A percentile compares a stretch with the other conserved stretches of the same genome.
phyloP scores from a whole-genome alignment of 2,888 invertebrate species.

The Plagiodera versicolora region DNA sequence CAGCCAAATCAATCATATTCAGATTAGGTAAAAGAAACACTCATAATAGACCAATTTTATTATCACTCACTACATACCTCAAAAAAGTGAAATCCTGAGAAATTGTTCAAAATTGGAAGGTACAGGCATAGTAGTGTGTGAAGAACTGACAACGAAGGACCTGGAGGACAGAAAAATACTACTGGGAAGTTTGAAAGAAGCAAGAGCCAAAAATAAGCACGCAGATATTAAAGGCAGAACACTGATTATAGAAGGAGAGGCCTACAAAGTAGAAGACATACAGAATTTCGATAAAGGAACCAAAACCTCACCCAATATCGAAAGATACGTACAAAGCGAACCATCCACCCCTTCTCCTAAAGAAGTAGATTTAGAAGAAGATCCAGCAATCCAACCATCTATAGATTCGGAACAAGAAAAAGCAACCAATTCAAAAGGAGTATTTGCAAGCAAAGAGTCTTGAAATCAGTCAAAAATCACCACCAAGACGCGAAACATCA shows the following conservation, averaged over 20 bases:
- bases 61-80: neutral
- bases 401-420: conserved; percentile 4
- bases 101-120: conserved; percentile 3
- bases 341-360: conserved; percentile 3
- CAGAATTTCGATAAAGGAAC: neutral
- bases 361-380: conserved; percentile 7
- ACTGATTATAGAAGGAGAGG: conserved; percentile 4
- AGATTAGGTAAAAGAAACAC: conserved; percentile 4
- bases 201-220: neutral
- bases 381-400: conserved; percentile 3
- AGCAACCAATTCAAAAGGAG: neutral
- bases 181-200: neutral
- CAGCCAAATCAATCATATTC: conserved; percentile 4
- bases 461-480: neutral
- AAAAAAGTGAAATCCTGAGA: neutral
- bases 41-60: neutral
- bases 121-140: neutral
- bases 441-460: neutral
- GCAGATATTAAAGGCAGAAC: neutral
- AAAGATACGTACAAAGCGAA: conserved; percentile 5
- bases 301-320: neutral
- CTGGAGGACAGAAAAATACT: conserved; percentile 4
- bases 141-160: conserved; percentile 4
- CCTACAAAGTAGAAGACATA: conserved; percentile 3
- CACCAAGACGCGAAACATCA: neutral